Conservation (phyloP, 2,888 invertebrate species). For the Tridacna crocea region DNA sequence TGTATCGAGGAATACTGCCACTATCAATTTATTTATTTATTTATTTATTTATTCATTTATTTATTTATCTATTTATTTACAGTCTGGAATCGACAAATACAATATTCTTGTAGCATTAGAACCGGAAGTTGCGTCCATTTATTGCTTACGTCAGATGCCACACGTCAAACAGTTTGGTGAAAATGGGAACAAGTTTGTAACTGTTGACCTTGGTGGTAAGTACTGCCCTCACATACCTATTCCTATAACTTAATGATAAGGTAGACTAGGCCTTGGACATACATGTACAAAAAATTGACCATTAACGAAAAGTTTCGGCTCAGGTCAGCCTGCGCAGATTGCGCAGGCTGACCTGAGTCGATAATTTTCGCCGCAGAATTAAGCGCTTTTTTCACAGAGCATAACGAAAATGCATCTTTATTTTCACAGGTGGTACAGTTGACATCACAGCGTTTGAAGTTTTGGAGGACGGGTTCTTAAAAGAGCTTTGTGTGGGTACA, state of each 20-base stretch:
- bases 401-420: no score
- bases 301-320: no score
- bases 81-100: slow-evolving; percentile 6
- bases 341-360: no score
- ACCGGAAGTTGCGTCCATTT: slow-evolving; percentile 18
- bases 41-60: no score
- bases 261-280: no score
- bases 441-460: slow-evolving; percentile 52
- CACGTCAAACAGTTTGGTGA: not conserved
- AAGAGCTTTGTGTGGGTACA: slow-evolving; percentile 30
- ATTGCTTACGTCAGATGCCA: not conserved
- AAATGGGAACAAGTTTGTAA: not conserved
- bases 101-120: slow-evolving; percentile 13
- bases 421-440: slow-evolving; percentile 47
- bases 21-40: no score
- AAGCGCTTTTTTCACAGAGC: no score
- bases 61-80: not conserved
- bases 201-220: not conserved
- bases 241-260: not conserved
- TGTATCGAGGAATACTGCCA: not conserved
- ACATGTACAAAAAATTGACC: no score
- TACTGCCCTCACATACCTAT: not conserved
- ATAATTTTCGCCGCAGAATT: no score
- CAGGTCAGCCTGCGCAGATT: no score
- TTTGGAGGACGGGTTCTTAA: slow-evolving; percentile 31